Conservation (phyloP, 2,113 vertebrate species). For the Syngnathus scovelli region DNA sequence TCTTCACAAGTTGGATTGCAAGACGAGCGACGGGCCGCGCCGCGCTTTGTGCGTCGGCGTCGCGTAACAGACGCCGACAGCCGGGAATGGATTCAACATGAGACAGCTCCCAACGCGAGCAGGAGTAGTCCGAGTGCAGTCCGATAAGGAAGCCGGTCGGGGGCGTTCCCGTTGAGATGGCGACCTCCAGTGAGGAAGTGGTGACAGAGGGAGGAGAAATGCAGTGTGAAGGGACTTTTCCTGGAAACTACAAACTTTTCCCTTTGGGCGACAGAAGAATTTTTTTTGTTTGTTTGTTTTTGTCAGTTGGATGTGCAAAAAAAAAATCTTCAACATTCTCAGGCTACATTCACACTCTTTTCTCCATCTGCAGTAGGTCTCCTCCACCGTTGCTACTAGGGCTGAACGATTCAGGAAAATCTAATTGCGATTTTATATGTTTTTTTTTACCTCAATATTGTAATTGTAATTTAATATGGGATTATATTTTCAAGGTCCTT, state of each 20-base stretch:
- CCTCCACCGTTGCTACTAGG: slow-evolving; percentile 47
- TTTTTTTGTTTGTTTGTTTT: slow-evolving; percentile 46
- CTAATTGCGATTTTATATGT: no score
- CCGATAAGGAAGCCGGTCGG: slow-evolving; percentile 25
- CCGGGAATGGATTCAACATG: slow-evolving; percentile 24
- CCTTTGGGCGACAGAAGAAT: slow-evolving; percentile 29
- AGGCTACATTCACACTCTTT: slow-evolving; percentile 74
- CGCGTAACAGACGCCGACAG: slow-evolving; percentile 31
- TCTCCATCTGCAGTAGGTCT: slow-evolving; percentile 53
- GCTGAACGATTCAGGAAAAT: no score
- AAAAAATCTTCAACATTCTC: slow-evolving; percentile 80
- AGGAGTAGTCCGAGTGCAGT: slow-evolving; percentile 16
- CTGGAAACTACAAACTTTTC: slow-evolving; percentile 60
- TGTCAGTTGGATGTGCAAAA: slow-evolving; percentile 79
- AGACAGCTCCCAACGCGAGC: slow-evolving; percentile 17
- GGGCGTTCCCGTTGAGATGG: slow-evolving; percentile 20
- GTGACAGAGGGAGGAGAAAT: slow-evolving; percentile 47
- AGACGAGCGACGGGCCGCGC: slow-evolving; percentile 28
- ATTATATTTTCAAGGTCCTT: no score
- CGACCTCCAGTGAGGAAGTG: slow-evolving; percentile 41
- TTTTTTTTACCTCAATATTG: no score
- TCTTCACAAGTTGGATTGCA: slow-evolving; percentile 48
- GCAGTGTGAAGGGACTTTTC: slow-evolving; percentile 57
- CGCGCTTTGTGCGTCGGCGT: slow-evolving; percentile 1
- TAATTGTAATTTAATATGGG: no score